Evolutionary conservation across 2,888 invertebrate genomes (phyloP).

Genomic region (Diarsia rubi): DNA sequence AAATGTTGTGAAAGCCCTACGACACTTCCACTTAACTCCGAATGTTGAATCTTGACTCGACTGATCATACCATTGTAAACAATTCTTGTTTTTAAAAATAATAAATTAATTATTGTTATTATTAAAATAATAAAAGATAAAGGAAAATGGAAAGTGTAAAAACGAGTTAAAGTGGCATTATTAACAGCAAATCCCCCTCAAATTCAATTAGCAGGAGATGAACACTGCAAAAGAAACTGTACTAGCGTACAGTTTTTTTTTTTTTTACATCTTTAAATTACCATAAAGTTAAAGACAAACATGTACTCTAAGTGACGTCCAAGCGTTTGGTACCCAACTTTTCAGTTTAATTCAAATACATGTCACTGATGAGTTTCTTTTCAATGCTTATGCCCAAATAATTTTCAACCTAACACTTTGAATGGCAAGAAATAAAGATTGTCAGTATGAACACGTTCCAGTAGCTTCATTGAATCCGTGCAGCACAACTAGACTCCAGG

Average conservation of each 20-base stretch:
- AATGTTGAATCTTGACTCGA: neutral
- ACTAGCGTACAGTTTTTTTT: too few relatives aligned
- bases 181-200: too few relatives aligned
- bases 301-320: too few relatives aligned
- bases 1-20: neutral
- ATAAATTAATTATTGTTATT: too few relatives aligned
- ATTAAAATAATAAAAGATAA: too few relatives aligned
- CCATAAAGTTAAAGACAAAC: neutral
- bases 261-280: too few relatives aligned
- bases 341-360: neutral
- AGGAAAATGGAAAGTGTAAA: too few relatives aligned
- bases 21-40: neutral
- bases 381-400: neutral
- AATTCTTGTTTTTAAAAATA: neutral
- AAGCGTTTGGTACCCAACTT: neutral
- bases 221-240: too few relatives aligned
- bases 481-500: slow-evolving; percentile 28
- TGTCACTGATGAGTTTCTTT: neutral
- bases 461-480: slow-evolving; percentile 31
- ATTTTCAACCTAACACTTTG: neutral
- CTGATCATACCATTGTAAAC: too few relatives aligned
- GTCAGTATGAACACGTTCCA: slow-evolving; percentile 16
- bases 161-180: too few relatives aligned
- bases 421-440: neutral
- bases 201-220: neutral